phyloP scores from a whole-genome alignment of 2,113 vertebrate genomes.

The Chrysemys picta region DNA sequence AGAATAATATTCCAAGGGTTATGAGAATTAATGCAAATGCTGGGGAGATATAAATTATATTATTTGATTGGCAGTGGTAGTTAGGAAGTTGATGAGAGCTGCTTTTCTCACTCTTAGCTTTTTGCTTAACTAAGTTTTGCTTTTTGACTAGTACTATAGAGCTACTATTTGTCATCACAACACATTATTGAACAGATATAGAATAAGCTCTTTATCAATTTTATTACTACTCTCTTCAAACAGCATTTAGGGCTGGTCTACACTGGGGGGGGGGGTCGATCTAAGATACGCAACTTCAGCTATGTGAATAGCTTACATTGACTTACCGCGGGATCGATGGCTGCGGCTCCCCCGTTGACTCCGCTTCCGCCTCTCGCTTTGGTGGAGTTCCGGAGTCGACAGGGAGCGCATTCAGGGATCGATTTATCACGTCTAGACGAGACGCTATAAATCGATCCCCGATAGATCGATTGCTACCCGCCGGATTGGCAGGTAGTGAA shows the following conservation, averaged over 20 bases:
- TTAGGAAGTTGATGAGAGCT: neutral
- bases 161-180: neutral
- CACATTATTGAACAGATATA: neutral
- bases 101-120: neutral
- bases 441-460: too few species aligned
- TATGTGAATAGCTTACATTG: too few species aligned
- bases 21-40: neutral
- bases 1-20: neutral
- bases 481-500: too few species aligned
- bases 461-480: too few species aligned
- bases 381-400: too few species aligned
- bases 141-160: neutral
- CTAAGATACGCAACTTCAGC: too few species aligned
- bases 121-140: neutral
- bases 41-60: neutral
- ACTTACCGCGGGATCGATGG: too few species aligned
- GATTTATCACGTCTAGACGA: too few species aligned
- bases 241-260: neutral
- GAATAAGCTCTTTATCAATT: neutral
- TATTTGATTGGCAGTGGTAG: neutral
- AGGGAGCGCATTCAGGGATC: too few species aligned
- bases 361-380: too few species aligned
- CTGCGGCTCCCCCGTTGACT: too few species aligned
- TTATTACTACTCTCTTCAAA: neutral
- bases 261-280: too few species aligned